Base-by-base conservation (phyloP, 2,888 invertebrate genomes). In the Melitaea athalia region DNA sequence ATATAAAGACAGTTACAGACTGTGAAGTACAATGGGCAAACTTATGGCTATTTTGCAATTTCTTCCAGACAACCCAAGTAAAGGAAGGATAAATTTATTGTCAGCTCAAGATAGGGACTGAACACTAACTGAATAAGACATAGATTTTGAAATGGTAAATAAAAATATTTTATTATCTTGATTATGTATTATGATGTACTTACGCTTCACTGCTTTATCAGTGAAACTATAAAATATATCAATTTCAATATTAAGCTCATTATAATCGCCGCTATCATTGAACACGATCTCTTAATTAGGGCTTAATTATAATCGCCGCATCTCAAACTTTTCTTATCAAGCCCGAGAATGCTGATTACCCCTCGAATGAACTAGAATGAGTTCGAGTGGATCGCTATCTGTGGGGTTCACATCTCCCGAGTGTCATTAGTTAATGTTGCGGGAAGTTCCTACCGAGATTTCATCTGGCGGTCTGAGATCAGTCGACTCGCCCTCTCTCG, bases 381-480 rank as follows among this genome's bases (percentile, higher is more conserved):
- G 62, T 68, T 55, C 62, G 68, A 38, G 50, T 38, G 53, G 53
- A 55, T 33, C 63, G 77, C 78, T 84, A 82, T 82, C 83, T 78
- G 78, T 75, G 73, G 78, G 77, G 75, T 75, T 74, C 76, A 80
- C 79, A 77, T 81, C 81, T 86, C 87, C 84, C 53, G 75, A 71
- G 73, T 68, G 72, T 74, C 77, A 77, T 77, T 77, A 77, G 77
- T 77, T 77, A 77, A 77, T 77, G 76, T 73, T 75, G 74, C 76
- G 76, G 77, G 71, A 75, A 75, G 76, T 75, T 73, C 75, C 72
- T 68, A 68, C 52, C 59, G 59, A 64, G 73, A 73, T 70, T 73
- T 70, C 72, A 75, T 75, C 74, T 85, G 66, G 74, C 82, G 76
- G 80, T 77, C 76, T 82, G 86, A 87, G 88, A 85, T 83, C 81